Base-by-base conservation (phyloP, 2,797 vertebrate species). In the Danionella dracula region DNA sequence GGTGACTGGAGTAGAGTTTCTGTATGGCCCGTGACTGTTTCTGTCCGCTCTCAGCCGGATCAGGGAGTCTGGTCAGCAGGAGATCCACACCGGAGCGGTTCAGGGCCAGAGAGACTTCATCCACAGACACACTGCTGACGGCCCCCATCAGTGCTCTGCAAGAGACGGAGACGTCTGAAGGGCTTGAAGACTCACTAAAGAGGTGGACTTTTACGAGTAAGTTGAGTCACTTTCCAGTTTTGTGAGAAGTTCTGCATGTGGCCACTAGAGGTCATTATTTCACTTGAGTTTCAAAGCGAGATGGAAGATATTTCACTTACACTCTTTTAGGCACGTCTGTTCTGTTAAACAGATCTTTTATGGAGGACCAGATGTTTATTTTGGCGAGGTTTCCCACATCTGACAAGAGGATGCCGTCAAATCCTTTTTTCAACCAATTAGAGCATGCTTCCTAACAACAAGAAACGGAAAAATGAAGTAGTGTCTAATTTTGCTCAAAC, bases 401-500 rank as follows among this genome's bases (percentile, higher is more conserved):
- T 0, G 76, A 58, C 1, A 96, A 1, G 78, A 92, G 89, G 81
- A 96, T 83, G 16, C 93, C 94, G 1, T 89, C 86, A 4, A 94
- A 65, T 0, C 89, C 90, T 1, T 71, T 10, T 1, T 37, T 2
- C 29, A 93, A 53, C 94, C 94, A 96, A 76, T 82, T 62, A 3
- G 56, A 55, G 1, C 92, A 81, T 1, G 91, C 93, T 6, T 44
- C 67, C 93, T 96, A 53, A 2, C 19, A 21, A 0, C 16, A 34
- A 19, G 10, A 42, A 61, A 11, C 19, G 0, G 13, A 54, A n/a
- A 38, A 34, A 35, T 19, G 2, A 15, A 12, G 1, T 37, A 1
- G 11, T 3, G 7, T 50, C 31, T 32, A 50, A 4, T 17, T 21
- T 21, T 13, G 11, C 15, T 7, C 34, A 16, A 19, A 13, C 19